phyloP scores from a whole-genome alignment of 2,113 vertebrate genomes.

The Todiramphus saurophagus region DNA sequence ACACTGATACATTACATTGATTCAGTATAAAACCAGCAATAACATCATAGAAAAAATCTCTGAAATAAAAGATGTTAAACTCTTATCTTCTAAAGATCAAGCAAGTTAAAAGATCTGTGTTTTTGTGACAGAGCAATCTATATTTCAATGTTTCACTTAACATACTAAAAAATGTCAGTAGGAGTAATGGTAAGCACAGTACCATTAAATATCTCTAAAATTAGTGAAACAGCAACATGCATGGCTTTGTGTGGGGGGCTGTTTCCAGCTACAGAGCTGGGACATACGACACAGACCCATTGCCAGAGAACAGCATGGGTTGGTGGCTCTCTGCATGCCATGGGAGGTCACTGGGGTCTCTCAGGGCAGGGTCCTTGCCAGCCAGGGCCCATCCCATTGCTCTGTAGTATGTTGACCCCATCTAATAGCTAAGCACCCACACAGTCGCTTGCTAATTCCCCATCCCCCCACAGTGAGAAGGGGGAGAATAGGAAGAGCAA shows the following conservation, averaged over 20 bases:
- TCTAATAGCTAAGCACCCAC: neutral
- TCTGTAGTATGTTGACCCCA: fast-evolving
- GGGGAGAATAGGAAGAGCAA: neutral
- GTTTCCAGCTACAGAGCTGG: neutral
- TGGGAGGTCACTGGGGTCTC: fast-evolving
- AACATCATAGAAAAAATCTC: neutral
- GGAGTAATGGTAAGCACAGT: neutral
- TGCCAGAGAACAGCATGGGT: fast-evolving
- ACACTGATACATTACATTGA: neutral
- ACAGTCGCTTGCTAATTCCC: fast-evolving
- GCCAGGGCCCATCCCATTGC: neutral
- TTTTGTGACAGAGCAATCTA: neutral
- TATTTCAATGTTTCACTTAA: neutral
- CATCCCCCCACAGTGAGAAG: fast-evolving
- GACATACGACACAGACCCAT: neutral
- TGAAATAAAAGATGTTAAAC: neutral
- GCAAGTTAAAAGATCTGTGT: neutral
- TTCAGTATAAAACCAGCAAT: neutral
- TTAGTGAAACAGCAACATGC: neutral
- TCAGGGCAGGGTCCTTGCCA: neutral
- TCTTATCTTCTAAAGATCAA: neutral
- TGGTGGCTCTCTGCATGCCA: neutral
- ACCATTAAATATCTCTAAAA: neutral
- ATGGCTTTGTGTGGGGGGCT: neutral
- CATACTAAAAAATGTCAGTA: neutral